phyloP scores from a whole-genome alignment of 2,113 vertebrate species.

The Leptodactylus fuscus region DNA sequence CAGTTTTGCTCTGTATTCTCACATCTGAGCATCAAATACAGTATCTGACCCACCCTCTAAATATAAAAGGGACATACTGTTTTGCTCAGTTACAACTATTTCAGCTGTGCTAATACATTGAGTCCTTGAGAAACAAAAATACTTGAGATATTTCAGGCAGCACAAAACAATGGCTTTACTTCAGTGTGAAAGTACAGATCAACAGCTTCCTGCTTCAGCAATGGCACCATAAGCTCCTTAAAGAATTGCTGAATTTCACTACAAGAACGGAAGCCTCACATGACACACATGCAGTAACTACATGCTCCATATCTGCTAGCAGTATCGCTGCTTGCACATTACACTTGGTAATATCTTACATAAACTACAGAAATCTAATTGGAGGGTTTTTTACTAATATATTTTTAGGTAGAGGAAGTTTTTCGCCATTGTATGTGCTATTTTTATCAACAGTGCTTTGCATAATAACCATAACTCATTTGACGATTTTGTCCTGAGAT shows the following conservation, averaged over 20 bases:
- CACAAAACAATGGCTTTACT: not conserved
- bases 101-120: not conserved
- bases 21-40: not conserved
- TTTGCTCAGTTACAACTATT: not conserved
- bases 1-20: not conserved
- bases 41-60: not conserved
- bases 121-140: constrained; percentile 28
- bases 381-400: not conserved
- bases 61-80: not conserved
- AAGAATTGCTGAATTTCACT: constrained; percentile 27
- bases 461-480: not conserved
- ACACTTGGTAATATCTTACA: not conserved
- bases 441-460: not conserved
- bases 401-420: too few relatives aligned
- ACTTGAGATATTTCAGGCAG: constrained; percentile 13
- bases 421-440: too few relatives aligned
- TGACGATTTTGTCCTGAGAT: not conserved
- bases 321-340: not conserved
- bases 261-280: constrained; percentile 30
- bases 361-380: not conserved
- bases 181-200: constrained; percentile 16
- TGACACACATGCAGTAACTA: not conserved
- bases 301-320: not conserved
- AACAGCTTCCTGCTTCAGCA: constrained; percentile 37
- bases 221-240: constrained; percentile 31